A percentile compares a stretch with the other conserved stretches of the same genome.
These are phyloP conservation scores for Brachionus sp. DNA, from an alignment of 1,140 invertebrate species.

Conservation along the genomic window DNA sequence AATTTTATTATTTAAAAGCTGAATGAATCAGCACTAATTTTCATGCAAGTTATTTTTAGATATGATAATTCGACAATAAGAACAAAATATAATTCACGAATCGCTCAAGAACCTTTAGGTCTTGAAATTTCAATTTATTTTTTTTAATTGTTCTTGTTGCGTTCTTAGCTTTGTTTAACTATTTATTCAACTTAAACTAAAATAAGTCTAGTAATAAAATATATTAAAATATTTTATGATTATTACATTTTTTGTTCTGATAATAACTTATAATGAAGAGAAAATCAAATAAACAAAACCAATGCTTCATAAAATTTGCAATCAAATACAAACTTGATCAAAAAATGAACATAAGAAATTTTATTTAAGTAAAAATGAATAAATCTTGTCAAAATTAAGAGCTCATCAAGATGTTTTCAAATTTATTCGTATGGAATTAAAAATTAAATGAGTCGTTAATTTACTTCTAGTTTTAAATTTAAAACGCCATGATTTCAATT, in stretches of 20 bases:
- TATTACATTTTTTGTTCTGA: conserved; percentile 20
- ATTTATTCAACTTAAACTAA: conserved; percentile 20
- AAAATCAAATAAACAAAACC: background rate
- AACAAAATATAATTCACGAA: background rate
- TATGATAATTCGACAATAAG: conserved; percentile 15
- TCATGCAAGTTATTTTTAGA: background rate
- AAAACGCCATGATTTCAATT: background rate
- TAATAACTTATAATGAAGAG: background rate
- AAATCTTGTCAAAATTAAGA: background rate
- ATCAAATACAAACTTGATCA: background rate
- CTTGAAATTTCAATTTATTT: conserved; percentile 24
- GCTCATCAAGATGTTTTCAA: background rate
- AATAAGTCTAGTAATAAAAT: conserved; percentile 1
- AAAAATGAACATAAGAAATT: background rate
- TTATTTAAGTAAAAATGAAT: too few species aligned
- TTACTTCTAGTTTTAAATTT: background rate
- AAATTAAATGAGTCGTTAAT: background rate
- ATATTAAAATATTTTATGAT: conserved; percentile 30
- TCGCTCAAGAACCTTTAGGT: background rate
- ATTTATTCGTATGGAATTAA: background rate
- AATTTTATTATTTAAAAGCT: background rate
- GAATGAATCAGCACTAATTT: background rate
- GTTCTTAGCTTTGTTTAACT: background rate
- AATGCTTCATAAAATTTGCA: background rate
- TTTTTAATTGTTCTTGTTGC: background rate